These are phyloP conservation scores for Avahi laniger DNA, from an alignment of 2,797 vertebrate species.

Conservation along the genomic window DNA sequence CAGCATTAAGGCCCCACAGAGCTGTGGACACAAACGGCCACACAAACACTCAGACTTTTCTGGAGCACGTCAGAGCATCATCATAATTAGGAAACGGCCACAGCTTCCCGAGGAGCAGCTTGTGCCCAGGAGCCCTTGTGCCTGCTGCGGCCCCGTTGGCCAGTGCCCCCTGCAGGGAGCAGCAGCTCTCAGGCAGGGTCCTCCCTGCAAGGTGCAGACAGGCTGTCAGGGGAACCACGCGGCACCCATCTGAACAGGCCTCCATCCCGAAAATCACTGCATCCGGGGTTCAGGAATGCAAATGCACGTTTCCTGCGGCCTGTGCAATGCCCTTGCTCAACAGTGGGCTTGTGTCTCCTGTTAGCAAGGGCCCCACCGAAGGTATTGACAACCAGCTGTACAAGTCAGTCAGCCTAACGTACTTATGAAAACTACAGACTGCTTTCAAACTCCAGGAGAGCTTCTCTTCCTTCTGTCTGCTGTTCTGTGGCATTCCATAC, in stretches of 20 bases:
- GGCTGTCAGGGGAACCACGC: background rate
- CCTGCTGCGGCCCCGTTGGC: background rate
- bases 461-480: background rate
- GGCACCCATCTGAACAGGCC: background rate
- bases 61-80: background rate
- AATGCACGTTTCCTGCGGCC: background rate
- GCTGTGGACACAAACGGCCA: background rate
- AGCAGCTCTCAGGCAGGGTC: background rate
- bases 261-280: no score
- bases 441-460: background rate
- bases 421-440: background rate
- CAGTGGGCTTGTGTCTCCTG: background rate
- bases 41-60: background rate
- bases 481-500: background rate
- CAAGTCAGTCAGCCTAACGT: background rate
- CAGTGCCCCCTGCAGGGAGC: no score
- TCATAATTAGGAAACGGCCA: background rate
- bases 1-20: background rate
- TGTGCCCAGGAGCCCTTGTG: background rate
- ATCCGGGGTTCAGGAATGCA: background rate
- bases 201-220: background rate
- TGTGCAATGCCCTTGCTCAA: accelerated
- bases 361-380: background rate
- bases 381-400: background rate
- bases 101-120: background rate